Conservation (phyloP, 35 echinoderm and acorn worm genomes). For the Eucidaris tribuloides region DNA sequence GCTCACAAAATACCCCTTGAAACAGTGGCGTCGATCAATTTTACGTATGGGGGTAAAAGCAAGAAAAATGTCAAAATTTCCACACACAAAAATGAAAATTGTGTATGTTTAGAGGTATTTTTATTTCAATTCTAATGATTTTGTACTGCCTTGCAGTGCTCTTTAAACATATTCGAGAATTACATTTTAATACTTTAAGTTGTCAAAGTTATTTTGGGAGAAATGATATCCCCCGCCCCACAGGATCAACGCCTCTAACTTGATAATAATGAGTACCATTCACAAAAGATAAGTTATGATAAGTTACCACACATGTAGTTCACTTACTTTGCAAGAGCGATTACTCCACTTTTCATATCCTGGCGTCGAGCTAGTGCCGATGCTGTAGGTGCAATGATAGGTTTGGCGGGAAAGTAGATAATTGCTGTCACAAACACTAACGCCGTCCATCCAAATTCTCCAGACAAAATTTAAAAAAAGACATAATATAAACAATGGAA, state of each 20-base stretch:
- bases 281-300: neutral
- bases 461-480: neutral
- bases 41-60: too few relatives aligned
- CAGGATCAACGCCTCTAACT: too few relatives aligned
- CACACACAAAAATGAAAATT: too few relatives aligned
- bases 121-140: neutral
- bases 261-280: neutral
- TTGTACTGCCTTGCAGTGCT: too few relatives aligned
- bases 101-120: neutral
- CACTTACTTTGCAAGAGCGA: constrained; percentile 1
- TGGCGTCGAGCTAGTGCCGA: constrained; percentile 50
- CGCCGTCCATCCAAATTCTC: constrained; percentile 56
- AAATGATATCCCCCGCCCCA: neutral
- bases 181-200: neutral
- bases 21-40: too few relatives aligned
- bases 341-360: neutral
- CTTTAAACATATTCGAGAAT: neutral
- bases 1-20: too few relatives aligned
- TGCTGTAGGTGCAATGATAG: constrained; percentile 75
- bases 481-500: too few relatives aligned
- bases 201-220: neutral
- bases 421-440: constrained; percentile 47
- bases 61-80: too few relatives aligned
- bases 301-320: too few relatives aligned
- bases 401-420: constrained; percentile 80